Evolutionary conservation across 2,888 invertebrate genomes (phyloP).

Genomic region (Eupithecia exiguata): DNA sequence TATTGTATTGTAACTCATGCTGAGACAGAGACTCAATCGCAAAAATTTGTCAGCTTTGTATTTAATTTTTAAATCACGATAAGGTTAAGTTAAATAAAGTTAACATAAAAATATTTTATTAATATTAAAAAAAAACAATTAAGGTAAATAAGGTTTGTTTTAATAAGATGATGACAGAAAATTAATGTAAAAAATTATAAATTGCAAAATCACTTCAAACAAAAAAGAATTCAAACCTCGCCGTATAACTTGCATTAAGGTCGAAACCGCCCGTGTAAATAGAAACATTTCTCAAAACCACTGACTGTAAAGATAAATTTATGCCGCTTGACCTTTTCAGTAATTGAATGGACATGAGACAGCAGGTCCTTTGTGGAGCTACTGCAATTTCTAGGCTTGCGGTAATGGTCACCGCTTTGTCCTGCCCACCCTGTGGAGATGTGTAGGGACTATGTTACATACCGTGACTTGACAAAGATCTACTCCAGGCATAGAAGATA

Average conservation of each 20-base stretch:
- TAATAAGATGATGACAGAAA: neutral
- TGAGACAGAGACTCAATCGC: too few species aligned
- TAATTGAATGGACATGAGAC: constrained; percentile 74
- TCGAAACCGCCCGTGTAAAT: constrained; percentile 33
- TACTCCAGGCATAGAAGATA: neutral
- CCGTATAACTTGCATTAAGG: constrained; percentile 26
- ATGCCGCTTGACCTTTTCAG: constrained; percentile 61
- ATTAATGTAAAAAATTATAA: neutral
- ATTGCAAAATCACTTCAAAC: neutral
- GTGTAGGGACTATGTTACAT: constrained; percentile 43
- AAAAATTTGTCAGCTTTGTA: too few species aligned
- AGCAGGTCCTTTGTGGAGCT: constrained; percentile 64
- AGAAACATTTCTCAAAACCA: constrained; percentile 31
- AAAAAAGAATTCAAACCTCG: neutral
- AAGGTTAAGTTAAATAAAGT: too few species aligned
- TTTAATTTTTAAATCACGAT: too few species aligned
- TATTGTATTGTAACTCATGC: too few species aligned
- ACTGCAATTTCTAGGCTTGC: constrained; percentile 65
- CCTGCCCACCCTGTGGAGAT: constrained; percentile 53
- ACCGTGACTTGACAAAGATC: constrained; percentile 12
- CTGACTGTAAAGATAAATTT: constrained; percentile 44
- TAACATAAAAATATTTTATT: too few species aligned
- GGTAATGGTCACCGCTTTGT: constrained; percentile 60
- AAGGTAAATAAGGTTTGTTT: neutral
- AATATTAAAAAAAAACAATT: neutral